Evolutionary conservation across 2,113 vertebrate genomes (phyloP).

Genomic region (Noturus placidus): DNA sequence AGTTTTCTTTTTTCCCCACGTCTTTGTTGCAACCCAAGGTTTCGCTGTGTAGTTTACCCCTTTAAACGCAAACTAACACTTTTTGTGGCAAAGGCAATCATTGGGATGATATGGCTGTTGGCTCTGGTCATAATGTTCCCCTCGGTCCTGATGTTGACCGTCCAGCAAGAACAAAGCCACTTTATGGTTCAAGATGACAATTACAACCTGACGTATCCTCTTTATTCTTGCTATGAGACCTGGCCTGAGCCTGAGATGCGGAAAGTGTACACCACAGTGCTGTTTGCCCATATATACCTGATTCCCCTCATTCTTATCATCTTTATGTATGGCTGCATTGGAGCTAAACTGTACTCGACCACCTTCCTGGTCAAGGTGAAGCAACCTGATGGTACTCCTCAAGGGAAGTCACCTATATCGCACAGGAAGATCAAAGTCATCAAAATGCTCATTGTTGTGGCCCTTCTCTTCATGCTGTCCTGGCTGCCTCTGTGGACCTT

Average conservation of each 20-base stretch:
- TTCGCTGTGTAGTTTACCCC: constrained; percentile 62
- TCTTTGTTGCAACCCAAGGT: constrained; percentile 48
- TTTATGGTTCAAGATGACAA: constrained; percentile 48
- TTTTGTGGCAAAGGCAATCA: constrained; percentile 54
- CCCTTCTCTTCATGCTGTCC: constrained; percentile 65
- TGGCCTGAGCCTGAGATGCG: constrained; percentile 63
- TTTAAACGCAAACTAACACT: constrained; percentile 62
- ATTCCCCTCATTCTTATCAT: constrained; percentile 59
- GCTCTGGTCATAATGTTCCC: constrained; percentile 63
- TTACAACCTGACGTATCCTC: constrained; percentile 51
- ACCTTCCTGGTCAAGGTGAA: constrained; percentile 23
- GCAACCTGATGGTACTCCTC: neutral
- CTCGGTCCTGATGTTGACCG: constrained; percentile 60
- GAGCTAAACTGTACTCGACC: constrained; percentile 55
- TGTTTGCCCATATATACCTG: constrained; percentile 62
- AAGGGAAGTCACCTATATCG: constrained; percentile 38
- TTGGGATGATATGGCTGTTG: constrained; percentile 58
- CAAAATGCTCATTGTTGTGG: constrained; percentile 65
- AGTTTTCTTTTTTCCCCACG: neutral
- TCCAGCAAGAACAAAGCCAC: constrained; percentile 50
- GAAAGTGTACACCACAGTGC: constrained; percentile 62
- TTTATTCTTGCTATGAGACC: constrained; percentile 64
- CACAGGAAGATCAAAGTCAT: constrained; percentile 60
- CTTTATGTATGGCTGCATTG: constrained; percentile 63
- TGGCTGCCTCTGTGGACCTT: constrained; percentile 66